phyloP scores from a whole-genome alignment of 2,797 vertebrate species.

The Arremon aurantiirostris region DNA sequence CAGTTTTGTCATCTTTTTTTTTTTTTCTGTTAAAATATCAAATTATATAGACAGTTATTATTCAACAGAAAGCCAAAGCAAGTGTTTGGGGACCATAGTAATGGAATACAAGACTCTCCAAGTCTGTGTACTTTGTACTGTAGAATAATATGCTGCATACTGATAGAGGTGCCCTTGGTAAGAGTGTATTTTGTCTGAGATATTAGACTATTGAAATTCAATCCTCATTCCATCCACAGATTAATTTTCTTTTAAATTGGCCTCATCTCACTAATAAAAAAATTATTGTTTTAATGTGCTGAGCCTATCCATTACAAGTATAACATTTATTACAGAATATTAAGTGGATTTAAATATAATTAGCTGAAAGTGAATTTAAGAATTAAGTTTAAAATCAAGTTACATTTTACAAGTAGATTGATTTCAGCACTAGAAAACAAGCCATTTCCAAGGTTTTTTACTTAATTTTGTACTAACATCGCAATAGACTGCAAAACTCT shows the following conservation, averaged over 20 bases:
- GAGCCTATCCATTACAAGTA: slow-evolving; percentile 14
- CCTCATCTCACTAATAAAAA: slow-evolving; percentile 34
- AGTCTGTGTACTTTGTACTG: background rate
- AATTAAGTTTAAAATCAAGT: slow-evolving; percentile 52
- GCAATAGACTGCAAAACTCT: background rate
- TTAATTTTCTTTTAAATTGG: slow-evolving; percentile 43
- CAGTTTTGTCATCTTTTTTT: background rate
- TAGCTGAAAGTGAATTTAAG: slow-evolving; percentile 49
- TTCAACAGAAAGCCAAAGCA: background rate
- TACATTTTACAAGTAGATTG: slow-evolving; percentile 13
- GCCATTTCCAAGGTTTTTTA: background rate
- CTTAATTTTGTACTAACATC: background rate
- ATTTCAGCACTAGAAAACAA: background rate
- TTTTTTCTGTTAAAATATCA: background rate
- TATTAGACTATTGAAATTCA: slow-evolving; percentile 34
- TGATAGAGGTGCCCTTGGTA: background rate
- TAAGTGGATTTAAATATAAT: slow-evolving; percentile 58
- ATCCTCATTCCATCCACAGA: background rate
- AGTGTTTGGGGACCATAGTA: background rate
- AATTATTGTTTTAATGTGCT: slow-evolving; percentile 45
- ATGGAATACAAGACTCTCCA: background rate
- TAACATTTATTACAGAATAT: slow-evolving; percentile 48
- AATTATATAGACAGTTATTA: background rate
- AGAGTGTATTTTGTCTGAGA: background rate
- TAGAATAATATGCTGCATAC: background rate